phyloP scores from a whole-genome alignment of 30 jellyfish, hydroid and myxozoan genomes.

The Aurelia aurita region DNA sequence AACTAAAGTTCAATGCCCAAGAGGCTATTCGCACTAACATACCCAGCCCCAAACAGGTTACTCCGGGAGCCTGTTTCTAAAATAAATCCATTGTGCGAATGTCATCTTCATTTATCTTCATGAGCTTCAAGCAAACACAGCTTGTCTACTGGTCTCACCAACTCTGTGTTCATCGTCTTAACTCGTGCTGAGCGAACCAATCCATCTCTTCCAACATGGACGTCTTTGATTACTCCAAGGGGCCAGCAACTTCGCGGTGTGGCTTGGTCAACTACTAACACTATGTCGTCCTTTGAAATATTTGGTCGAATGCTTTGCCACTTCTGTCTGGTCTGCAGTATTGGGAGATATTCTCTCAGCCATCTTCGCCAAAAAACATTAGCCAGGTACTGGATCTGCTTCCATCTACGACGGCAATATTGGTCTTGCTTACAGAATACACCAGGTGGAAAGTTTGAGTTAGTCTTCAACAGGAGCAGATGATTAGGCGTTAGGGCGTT shows the following conservation, averaged over 20 bases:
- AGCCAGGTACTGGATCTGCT: slow-evolving; percentile 34
- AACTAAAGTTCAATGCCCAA: too few species aligned
- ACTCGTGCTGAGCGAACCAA: slow-evolving; percentile 24
- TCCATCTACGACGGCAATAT: slow-evolving; percentile 31
- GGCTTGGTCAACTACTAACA: slow-evolving; percentile 7
- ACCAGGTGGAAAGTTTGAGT: slow-evolving; percentile 25
- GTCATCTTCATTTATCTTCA: too few species aligned
- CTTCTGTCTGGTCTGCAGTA: slow-evolving; percentile 45
- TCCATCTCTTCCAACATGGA: background rate
- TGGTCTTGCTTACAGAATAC: slow-evolving; percentile 7
- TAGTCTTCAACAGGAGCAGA: too few species aligned
- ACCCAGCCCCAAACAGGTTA: too few species aligned
- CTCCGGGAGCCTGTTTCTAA: too few species aligned
- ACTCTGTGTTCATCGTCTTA: slow-evolving; percentile 12
- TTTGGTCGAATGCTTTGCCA: slow-evolving; percentile 26
- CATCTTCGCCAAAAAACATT: slow-evolving; percentile 54
- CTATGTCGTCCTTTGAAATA: slow-evolving; percentile 15
- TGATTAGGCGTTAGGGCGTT: slow-evolving; percentile 46
- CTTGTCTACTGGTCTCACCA: slow-evolving; percentile 51
- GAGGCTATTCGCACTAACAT: too few species aligned
- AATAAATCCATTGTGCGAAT: too few species aligned
- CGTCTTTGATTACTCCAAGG: slow-evolving; percentile 38
- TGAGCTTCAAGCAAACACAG: slow-evolving; percentile 24
- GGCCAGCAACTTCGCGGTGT: slow-evolving; percentile 65
- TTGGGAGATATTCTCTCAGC: background rate